Evolutionary conservation across 2,113 vertebrate species (phyloP).

Genomic region (Rhineura floridana): DNA sequence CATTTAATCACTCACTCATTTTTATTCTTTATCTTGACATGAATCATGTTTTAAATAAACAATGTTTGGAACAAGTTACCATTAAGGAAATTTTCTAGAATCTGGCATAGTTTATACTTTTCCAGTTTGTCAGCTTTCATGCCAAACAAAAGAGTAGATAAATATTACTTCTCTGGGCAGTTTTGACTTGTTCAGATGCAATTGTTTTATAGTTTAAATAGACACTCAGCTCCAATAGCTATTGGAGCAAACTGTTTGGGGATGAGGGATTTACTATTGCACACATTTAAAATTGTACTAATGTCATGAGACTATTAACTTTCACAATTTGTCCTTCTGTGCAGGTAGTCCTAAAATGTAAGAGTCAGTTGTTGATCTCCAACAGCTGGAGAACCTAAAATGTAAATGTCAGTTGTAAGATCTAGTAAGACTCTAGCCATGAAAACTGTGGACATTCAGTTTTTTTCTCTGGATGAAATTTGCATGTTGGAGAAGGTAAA

Average conservation of each 20-base stretch:
- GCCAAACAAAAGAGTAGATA: conserved; percentile 7
- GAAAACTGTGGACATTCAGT: background rate
- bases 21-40: background rate
- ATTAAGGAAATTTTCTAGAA: conserved; percentile 1
- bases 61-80: background rate
- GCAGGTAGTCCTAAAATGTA: background rate
- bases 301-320: background rate
- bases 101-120: conserved; percentile 3
- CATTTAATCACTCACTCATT: background rate
- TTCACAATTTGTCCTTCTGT: background rate
- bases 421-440: too few relatives aligned
- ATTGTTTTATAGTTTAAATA: background rate
- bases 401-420: too few relatives aligned
- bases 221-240: background rate
- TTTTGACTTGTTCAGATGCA: conserved; percentile 16
- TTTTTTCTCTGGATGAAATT: background rate
- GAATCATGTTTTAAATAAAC: background rate
- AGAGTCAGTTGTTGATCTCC: too few relatives aligned
- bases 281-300: background rate
- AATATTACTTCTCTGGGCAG: conserved; percentile 2
- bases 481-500: background rate
- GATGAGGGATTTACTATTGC: background rate
- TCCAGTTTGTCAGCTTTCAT: background rate
- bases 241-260: background rate
- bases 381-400: too few relatives aligned